A percentile compares a stretch with the other conserved stretches of the same genome.
Conservation (phyloP, 2,113 vertebrate species). For the Notechis scutatus region DNA sequence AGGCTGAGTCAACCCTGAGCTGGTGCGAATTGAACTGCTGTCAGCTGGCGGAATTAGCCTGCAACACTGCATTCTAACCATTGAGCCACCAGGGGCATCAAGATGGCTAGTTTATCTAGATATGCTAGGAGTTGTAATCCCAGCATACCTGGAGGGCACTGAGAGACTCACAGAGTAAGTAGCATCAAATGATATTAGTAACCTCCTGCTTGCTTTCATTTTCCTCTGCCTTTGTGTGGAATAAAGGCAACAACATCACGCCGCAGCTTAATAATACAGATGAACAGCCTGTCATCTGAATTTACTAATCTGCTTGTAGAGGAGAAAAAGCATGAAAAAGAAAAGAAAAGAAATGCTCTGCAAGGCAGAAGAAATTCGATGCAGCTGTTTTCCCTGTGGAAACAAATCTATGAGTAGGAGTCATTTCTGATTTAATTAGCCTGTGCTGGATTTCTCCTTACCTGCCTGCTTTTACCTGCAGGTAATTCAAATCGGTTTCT, state of each 20-base stretch:
- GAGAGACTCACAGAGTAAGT: neutral
- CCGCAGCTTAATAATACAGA: neutral
- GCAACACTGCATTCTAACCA: neutral
- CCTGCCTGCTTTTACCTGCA: conserved; percentile 50
- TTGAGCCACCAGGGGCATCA: neutral
- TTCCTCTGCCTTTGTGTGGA: neutral
- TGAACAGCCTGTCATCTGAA: neutral
- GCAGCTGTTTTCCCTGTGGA: neutral
- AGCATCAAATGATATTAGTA: neutral
- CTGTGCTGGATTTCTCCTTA: conserved; percentile 33
- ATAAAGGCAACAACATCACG: neutral
- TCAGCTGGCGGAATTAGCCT: neutral
- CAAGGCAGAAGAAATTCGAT: neutral
- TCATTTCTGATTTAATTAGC: neutral
- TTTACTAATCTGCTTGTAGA: neutral
- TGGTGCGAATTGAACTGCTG: neutral
- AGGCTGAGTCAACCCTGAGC: neutral
- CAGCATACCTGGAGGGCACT: neutral
- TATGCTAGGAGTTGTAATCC: neutral
- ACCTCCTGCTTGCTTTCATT: neutral
- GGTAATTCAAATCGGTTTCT: conserved; percentile 71
- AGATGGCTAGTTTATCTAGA: neutral
- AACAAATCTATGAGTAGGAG: neutral
- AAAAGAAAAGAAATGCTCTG: neutral
- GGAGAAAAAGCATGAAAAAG: neutral